Evolutionary conservation across 2,113 vertebrate genomes (phyloP).

Genomic region (Pseudolaguvia tuberculata): DNA sequence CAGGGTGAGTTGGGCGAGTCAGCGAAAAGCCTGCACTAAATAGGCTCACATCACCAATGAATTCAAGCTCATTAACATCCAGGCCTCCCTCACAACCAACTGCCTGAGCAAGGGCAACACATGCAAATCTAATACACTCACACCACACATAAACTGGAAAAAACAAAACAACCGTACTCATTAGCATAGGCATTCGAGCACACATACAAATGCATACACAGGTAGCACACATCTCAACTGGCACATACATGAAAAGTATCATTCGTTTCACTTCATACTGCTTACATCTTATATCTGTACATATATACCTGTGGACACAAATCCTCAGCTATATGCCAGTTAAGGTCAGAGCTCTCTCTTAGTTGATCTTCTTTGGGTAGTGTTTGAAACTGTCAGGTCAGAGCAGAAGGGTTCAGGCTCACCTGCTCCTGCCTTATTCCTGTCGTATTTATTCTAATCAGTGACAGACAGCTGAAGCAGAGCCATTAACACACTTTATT

Average conservation of each 20-base stretch:
- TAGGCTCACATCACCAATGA: conserved; percentile 47
- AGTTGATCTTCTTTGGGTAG: conserved; percentile 32
- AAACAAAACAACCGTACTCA: conserved; percentile 1
- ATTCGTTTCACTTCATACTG: background rate
- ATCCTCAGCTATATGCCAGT: conserved; percentile 28
- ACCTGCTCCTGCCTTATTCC: conserved; percentile 44
- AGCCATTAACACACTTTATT: conserved; percentile 54
- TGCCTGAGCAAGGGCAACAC: conserved; percentile 47
- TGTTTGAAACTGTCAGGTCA: conserved; percentile 39
- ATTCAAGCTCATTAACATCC: conserved; percentile 49
- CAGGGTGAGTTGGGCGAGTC: conserved; percentile 47
- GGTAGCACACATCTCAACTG: background rate
- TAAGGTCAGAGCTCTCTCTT: conserved; percentile 34
- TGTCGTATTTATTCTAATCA: conserved; percentile 47
- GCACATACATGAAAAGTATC: background rate
- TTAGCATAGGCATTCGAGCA: background rate
- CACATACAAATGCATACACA: conserved; percentile 29
- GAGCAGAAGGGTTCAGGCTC: conserved; percentile 26
- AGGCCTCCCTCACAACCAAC: conserved; percentile 28
- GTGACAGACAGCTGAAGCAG: conserved; percentile 40
- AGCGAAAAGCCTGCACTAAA: conserved; percentile 47
- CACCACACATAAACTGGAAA: conserved; percentile 19
- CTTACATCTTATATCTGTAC: background rate
- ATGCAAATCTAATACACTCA: conserved; percentile 43
- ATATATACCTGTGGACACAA: conserved; percentile 28